Base-by-base conservation (phyloP, 2,888 invertebrate genomes). In the Aleiodes testaceus region DNA sequence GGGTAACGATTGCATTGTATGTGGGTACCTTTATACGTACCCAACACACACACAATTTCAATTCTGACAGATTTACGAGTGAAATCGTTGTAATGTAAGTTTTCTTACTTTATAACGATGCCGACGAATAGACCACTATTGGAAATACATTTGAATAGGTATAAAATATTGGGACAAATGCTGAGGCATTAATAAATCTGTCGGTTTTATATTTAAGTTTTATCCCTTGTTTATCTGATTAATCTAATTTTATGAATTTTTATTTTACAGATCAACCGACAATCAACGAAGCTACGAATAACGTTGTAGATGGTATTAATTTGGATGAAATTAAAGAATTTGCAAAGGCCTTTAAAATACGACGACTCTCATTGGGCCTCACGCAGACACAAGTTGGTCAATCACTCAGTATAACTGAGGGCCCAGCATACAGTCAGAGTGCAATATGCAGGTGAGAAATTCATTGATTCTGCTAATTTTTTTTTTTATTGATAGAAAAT, bases 371-470 rank as follows among this genome's bases (percentile, higher is more conserved):
- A 11, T 89, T 98, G 78, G 98, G 98, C 69, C 90, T 98, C 74
- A 98, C 98, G 50, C 97, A 98, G 88, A 98, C 98, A 0, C 98
- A 98, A 90, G 97, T 97, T 68, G 97, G 97, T n/a, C 98, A 98
- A 88, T 97, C 98, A 49, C 89, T 98, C 11, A 97, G 97, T 76
- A 95, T 97, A 70, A 97, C 97, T 20, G 98, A 98, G 89, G 98
- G 98, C 68, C 98, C 98, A 42, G 97, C 98, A 65, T 99, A 99
- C 89, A 98, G 97, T 89, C 98, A 99, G 91, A 97, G 97, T 89
- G 98, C 98, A 81, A 99, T 99, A 88, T 99, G 98, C 95, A 96
- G 98, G 98, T 98, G 91, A 90, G 89, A 70, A 36, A 66, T n/a
- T 11, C 18, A 26, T 9, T 44, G 20, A 20, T 1, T 45, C n/a